These are phyloP conservation scores for Corythucha ciliata DNA, from an alignment of 2,888 invertebrate species.

Conservation along the genomic window DNA sequence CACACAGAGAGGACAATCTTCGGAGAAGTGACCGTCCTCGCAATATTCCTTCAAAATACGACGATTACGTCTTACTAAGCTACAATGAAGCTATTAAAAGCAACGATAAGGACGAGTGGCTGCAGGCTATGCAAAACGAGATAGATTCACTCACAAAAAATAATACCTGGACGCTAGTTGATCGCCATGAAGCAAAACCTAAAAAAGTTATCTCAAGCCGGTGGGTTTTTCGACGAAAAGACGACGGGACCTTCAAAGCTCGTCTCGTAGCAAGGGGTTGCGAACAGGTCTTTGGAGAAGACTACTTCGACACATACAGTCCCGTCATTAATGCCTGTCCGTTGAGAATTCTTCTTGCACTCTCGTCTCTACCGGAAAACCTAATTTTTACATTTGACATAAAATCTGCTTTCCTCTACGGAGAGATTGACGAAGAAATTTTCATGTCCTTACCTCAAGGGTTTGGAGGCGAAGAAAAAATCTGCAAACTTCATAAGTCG, in stretches of 20 bases:
- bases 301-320: constrained; percentile 34
- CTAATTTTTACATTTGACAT: no score
- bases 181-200: constrained; percentile 17
- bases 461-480: constrained; percentile 10
- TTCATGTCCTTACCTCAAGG: constrained; percentile 29
- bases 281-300: constrained; percentile 33
- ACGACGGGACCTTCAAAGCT: constrained; percentile 31
- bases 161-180: constrained; percentile 33
- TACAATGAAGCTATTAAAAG: constrained; percentile 24
- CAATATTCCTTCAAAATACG: no score
- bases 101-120: constrained; percentile 23
- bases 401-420: constrained; percentile 32
- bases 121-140: constrained; percentile 32
- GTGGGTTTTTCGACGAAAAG: constrained; percentile 35
- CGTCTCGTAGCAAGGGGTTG: constrained; percentile 35
- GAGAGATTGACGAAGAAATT: constrained; percentile 26
- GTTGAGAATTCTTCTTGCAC: constrained; percentile 32
- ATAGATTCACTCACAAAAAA: constrained; percentile 31
- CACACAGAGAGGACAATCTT: no score
- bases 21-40: no score
- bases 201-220: constrained; percentile 30
- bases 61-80: constrained; percentile 15
- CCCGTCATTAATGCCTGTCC: constrained; percentile 34
- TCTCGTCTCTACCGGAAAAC: no score
- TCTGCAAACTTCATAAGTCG: constrained; percentile 27